phyloP scores from a whole-genome alignment of 1,140 invertebrate genomes.

The Papilio polytes region DNA sequence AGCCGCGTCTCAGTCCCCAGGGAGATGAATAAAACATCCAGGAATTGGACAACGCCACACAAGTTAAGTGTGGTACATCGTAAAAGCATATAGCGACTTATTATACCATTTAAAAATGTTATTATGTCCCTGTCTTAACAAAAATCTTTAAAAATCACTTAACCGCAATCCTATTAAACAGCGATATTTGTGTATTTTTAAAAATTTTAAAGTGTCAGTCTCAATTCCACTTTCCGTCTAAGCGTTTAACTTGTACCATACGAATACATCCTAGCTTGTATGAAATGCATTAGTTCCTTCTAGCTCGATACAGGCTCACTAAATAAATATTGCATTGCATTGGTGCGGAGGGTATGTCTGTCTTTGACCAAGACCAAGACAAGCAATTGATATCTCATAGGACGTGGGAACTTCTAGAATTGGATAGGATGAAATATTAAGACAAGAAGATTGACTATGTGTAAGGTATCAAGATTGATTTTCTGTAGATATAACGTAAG shows the following conservation, averaged over 20 bases:
- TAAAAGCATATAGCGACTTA: neutral
- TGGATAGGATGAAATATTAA: neutral
- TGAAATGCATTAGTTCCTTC: slow-evolving; percentile 59
- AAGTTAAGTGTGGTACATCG: neutral
- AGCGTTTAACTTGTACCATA: neutral
- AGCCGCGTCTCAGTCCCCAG: neutral
- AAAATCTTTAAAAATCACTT: no score
- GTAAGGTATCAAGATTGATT: neutral
- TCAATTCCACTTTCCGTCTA: neutral
- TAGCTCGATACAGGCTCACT: slow-evolving; percentile 40
- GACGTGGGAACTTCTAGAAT: slow-evolving; percentile 1
- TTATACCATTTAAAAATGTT: neutral
- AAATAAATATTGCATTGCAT: slow-evolving; percentile 63
- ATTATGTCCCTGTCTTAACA: no score
- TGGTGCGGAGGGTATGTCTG: neutral
- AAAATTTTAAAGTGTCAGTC: neutral
- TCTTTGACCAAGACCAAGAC: no score
- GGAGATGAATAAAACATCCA: slow-evolving; percentile 57
- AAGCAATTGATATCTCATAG: slow-evolving; percentile 14
- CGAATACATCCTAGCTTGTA: slow-evolving; percentile 37
- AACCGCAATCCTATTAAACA: no score
- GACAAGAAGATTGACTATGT: neutral
- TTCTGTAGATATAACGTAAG: neutral
- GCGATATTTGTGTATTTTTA: no score
- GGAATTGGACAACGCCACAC: slow-evolving; percentile 44